Base-by-base conservation (phyloP, 2,888 invertebrate species). In the Acleris sparsana region DNA sequence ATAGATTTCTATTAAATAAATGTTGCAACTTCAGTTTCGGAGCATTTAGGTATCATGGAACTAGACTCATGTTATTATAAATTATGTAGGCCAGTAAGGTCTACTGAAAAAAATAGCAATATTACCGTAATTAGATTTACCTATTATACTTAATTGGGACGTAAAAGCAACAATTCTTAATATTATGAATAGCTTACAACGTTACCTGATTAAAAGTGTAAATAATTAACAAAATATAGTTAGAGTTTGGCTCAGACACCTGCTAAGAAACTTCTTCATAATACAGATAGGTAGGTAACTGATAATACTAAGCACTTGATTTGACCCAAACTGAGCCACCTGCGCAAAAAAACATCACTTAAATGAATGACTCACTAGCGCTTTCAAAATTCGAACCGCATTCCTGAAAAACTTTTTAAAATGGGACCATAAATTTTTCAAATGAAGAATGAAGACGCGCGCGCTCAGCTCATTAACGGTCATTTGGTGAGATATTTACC, bases 401-500 rank as follows among this genome's bases (percentile, higher is more conserved):
- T 80, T 78, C 76, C 79, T 77, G 77, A 82, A 74, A 73, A 75
- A 73, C 63, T 53, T 74, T 75, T 73, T 71, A 76, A 77, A 85
- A 83, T 75, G 74, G 71, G 73, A 64, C 68, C 86, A 85, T 87
- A 86, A 87, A 87, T 83, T 84, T 77, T 75, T 86, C 82, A 85
- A 79, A 83, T 81, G 80, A 85, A 84, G 82, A 84, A 78, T 77
- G 79, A 76, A 78, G 82, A 77, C 78, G 79, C 72, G 73, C 69
- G 75, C 74, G 75, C 72, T 74, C 71, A 58, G 75, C 79, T 86
- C 86, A 87, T 87, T 86, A 87, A 84, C 75, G 84, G 82, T 87
- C 84, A 88, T 85, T 86, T 86, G 78, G 79, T 71, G 68, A 77
- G 75, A 85, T 89, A 89, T 89, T 88, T 89, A 89, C 85, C 77